Evolutionary conservation across 2,797 vertebrate genomes (phyloP), one percentile per base, ranked within the genome.

Genomic region (Enteromius viviparus): DNA sequence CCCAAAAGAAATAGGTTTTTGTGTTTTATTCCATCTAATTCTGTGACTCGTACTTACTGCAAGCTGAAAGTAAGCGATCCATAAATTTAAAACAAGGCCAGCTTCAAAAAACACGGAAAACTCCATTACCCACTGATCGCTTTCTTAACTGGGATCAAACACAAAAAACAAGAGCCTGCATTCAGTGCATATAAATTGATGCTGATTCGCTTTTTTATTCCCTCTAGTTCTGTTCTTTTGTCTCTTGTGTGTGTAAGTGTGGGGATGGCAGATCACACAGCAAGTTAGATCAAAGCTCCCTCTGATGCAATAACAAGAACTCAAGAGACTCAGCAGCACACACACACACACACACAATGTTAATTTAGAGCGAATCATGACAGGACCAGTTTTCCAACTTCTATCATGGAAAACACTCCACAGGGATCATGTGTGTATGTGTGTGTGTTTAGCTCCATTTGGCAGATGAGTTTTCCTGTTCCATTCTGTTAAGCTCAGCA

Each of bases 401-500:
- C 80, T 71, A 76, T 29, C 79, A 85, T 81, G 78, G 79, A 85
- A 81, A 85, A 81, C 53, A 81, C 74, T 76, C 78, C 72, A 69
- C 51, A 64, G 42, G 64, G 66, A 82, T 53, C 34, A 32, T 77
- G 80, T 65, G 60, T 82, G 78, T 83, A 49, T 4, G 12, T 72
- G 78, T 34, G 51, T 84, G 55, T 55, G 70, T 64, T 45, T 80
- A 42, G 75, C 47, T 78, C 65, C 42, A 83, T 64, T 84, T 87
- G 88, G 83, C 88, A 85, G 65, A 76, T 68, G 53, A 76, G 81
- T 86, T 83, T 84, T 85, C 70, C 80, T 80, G 55, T 78, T 77
- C 55, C 49, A 72, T 86, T 88, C 58, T 84, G 84, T 87, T 87
- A 66, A 88, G 85, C 87, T 88, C 87, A 89, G 87, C 85, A 88